Base-by-base conservation (phyloP, 2,888 invertebrate genomes). In the Atrina japonica region DNA sequence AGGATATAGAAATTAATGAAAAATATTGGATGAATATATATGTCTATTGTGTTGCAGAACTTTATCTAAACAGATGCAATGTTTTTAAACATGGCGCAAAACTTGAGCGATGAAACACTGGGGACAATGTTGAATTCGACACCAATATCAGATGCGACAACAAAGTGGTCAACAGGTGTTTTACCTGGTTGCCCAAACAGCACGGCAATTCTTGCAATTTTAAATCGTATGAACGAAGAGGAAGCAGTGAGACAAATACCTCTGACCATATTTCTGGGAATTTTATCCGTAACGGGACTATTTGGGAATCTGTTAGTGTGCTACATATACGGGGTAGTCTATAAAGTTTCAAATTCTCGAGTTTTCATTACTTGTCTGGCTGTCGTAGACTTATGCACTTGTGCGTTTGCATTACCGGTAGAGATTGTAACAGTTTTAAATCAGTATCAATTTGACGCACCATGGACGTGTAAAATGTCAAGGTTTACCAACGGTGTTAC, bases 291-390 rank as follows among this genome's bases (percentile, higher is more conserved):
- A 1, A 35, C 66, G 1, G 81, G 81, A 40, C 61, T 77, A 1
- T 18, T 75, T 1, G 82, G 82, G 27, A 82, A 82, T 61, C 41
- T 61, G 18, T 43, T 80, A 2, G 82, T 82, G 2, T 72, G 73
- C 49, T 76, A 78, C 41, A 70, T 82, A 14, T 82, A 80, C 70
- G 56, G 75, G 0, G 71, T 67, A 6, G 58, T 71, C 3, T 78
- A 76, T 60, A 73, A 66, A 45, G 71, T 73, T 5, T 78, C 80
- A 6, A 82, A 80, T 52, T 75, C 76, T 0, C 69, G 80, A 11
- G 69, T 68, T 25, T 82, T 82, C 29, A 73, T 82, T 11, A 59
- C 77, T 3, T 76, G 72, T 58, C 66, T 82, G 6, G 68, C 75
- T 21, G 73, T 69, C 11, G 66, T 82, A 7, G 80, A 82, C 63